phyloP scores from a whole-genome alignment of 2,797 vertebrate genomes.

The Lerista edwardsae region DNA sequence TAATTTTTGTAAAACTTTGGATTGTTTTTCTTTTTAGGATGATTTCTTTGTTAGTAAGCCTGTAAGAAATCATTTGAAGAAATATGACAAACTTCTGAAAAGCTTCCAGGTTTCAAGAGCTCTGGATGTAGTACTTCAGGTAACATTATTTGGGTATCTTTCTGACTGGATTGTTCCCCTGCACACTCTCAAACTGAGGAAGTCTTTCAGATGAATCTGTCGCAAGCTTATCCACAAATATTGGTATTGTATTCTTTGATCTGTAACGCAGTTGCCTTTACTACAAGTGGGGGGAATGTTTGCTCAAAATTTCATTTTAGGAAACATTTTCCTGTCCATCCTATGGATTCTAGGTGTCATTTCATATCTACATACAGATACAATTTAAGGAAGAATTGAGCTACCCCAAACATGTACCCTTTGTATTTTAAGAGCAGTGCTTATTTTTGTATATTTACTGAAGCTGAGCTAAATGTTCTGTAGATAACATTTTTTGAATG shows the following conservation, averaged over 20 bases:
- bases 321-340: neutral
- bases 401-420: too few species aligned
- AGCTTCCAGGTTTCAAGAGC: constrained; percentile 92
- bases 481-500: too few species aligned
- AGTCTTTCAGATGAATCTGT: neutral
- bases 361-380: neutral
- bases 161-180: neutral
- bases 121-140: constrained; percentile 90
- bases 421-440: neutral
- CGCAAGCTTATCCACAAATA: neutral
- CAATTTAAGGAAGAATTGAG: neutral
- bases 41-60: constrained; percentile 91
- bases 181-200: neutral
- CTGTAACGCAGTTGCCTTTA: neutral
- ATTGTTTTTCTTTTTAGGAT: constrained; percentile 77
- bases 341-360: neutral
- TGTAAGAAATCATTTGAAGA: constrained; percentile 84
- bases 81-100: constrained; percentile 90
- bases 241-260: neutral
- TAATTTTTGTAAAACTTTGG: neutral
- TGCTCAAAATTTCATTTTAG: neutral
- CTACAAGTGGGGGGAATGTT: neutral
- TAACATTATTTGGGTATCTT: constrained; percentile 55
- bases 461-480: too few species aligned
- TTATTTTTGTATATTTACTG: neutral